Conservation (phyloP, 2,888 invertebrate species). For the Oxytorus armatus region DNA sequence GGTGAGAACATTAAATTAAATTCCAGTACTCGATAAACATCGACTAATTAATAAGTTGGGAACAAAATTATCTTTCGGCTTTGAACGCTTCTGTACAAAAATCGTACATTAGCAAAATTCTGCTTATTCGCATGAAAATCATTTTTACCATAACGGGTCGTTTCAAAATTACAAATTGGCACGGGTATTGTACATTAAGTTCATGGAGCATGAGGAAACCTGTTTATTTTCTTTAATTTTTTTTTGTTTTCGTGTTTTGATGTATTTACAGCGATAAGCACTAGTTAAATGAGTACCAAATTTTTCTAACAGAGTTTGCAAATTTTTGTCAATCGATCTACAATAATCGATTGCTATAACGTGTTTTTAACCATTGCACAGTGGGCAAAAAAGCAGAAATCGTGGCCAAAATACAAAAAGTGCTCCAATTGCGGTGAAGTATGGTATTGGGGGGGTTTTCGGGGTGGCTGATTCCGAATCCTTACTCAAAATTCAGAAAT, state of each 20-base stretch:
- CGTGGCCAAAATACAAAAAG: no score
- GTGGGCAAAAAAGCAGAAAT: no score
- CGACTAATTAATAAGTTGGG: not conserved
- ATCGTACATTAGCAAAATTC: slow-evolving; percentile 27
- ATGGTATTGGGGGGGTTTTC: no score
- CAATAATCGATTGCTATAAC: not conserved
- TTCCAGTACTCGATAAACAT: not conserved
- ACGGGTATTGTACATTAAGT: slow-evolving; percentile 43
- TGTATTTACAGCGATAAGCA: not conserved
- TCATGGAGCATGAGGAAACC: slow-evolving; percentile 41
- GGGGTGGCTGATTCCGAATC: no score
- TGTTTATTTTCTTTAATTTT: slow-evolving; percentile 18
- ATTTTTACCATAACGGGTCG: slow-evolving; percentile 15
- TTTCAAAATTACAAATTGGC: slow-evolving; percentile 63
- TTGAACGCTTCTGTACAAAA: slow-evolving; percentile 56
- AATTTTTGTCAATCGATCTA: not conserved
- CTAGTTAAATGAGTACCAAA: not conserved
- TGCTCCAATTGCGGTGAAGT: no score
- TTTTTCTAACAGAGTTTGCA: not conserved
- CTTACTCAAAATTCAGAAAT: no score
- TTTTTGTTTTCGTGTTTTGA: slow-evolving; percentile 38
- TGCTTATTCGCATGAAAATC: slow-evolving; percentile 54
- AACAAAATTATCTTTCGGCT: slow-evolving; percentile 41
- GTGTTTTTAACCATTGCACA: not conserved
- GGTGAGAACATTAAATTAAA: slow-evolving; percentile 79